Base-by-base conservation (phyloP, 2,888 invertebrate genomes). In the Thereva unica region DNA sequence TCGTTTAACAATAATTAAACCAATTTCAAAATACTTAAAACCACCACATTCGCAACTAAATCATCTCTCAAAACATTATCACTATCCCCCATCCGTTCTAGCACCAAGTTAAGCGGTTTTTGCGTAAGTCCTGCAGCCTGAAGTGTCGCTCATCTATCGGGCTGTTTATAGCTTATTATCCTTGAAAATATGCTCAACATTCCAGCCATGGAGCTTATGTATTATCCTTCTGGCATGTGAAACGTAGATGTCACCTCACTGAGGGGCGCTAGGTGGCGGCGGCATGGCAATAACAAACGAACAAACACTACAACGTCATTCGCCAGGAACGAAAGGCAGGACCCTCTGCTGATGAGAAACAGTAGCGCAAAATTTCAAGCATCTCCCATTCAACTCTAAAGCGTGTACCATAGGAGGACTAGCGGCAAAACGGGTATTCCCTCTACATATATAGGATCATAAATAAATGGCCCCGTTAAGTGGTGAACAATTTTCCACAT, bases 401-500 rank as follows among this genome's bases (percentile, higher is more conserved):
- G 1, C 23, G 23, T 23, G 40, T 12, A 8, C 40, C 50, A 40
- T 40, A 61, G 37, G 40, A 61, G 37, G 40, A 9, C 9, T 10
- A n/a, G 9, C 5, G 7, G 47, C 47, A 47, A 5, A 5, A 2
- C 6, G 23, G 23, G 7, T 23, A 50, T 23, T 23, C 23, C 23
- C 23, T 23, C 40, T 61, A 61, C 61, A 61, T 50, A 64, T n/a
- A 23, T 23, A 23, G 23, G 67, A 63, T 61, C 64, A 68, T 68
- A 68, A 68, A 68, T 68, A 68, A 68, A 65, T 67, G 67, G 68
- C 59, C 66, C 63, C 55, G 70, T 68, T 70, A 70, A 70, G 68
- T 70, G 67, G 65, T 68, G 68, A 70, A 67, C 68, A 70, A 70
- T 70, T 70, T 70, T 68, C 70, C 68, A 70, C 70, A 70, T 70